Percentiles rank a stretch among this genome's conserved stretches.
These are phyloP conservation scores for Virgularia gustaviana DNA, from an alignment of 92 coral and sea anemone species.

Conservation along the genomic window DNA sequence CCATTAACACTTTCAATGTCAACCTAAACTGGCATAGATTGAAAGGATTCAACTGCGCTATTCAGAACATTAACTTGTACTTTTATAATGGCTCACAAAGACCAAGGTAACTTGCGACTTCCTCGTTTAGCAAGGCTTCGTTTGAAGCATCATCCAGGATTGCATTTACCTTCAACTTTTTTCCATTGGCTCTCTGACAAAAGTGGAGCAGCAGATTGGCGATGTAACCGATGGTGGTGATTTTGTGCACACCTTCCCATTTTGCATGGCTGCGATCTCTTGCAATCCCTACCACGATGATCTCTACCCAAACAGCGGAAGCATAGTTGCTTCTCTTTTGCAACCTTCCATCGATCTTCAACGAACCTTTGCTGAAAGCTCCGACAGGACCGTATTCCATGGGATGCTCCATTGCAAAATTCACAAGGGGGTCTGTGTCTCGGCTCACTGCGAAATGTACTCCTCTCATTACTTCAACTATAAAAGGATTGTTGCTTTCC, in stretches of 20 bases:
- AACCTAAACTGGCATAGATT: constrained; percentile 1
- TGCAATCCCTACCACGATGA: constrained; percentile 50
- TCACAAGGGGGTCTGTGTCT: background rate
- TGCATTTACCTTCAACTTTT: constrained; percentile 13
- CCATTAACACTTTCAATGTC: constrained; percentile 7
- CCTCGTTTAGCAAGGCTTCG: constrained; percentile 13
- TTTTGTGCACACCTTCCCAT: constrained; percentile 31
- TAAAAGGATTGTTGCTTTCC: constrained; percentile 2
- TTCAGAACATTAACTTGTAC: constrained; percentile 22
- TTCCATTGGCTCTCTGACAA: constrained; percentile 2
- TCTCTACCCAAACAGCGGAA: constrained; percentile 51
- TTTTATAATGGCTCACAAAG: background rate
- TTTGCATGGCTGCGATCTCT: constrained; percentile 29
- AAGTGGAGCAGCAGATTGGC: background rate
- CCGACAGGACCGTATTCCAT: background rate
- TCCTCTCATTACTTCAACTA: too few relatives aligned
- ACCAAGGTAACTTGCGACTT: constrained; percentile 14
- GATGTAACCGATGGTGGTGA: constrained; percentile 29
- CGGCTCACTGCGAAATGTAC: too few relatives aligned
- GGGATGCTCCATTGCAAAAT: background rate
- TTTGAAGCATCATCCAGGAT: constrained; percentile 11
- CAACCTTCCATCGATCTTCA: constrained; percentile 50
- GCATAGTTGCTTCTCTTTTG: constrained; percentile 55
- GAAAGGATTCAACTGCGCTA: constrained; percentile 8
- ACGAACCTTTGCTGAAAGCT: background rate